A percentile compares a stretch with the other conserved stretches of the same genome.
phyloP scores from a whole-genome alignment of 2,113 vertebrate genomes.

The Lucifuga dentata region DNA sequence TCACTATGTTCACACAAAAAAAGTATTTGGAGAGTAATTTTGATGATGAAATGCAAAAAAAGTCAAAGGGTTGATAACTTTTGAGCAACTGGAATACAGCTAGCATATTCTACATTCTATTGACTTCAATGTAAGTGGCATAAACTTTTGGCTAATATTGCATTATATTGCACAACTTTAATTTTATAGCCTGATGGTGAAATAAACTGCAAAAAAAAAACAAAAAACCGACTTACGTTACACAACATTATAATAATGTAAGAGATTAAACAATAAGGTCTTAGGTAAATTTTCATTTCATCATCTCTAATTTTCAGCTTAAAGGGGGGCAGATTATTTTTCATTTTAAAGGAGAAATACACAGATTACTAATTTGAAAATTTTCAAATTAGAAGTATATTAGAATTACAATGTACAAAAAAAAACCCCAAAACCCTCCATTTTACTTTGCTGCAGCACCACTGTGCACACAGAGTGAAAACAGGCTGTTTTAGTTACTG shows the following conservation, averaged over 20 bases:
- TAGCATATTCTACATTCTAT: slow-evolving; percentile 19
- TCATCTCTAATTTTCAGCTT: slow-evolving; percentile 16
- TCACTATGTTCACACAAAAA: background rate
- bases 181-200: slow-evolving; percentile 10
- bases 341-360: too few species aligned
- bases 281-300: slow-evolving; percentile 26
- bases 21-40: background rate
- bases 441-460: too few species aligned
- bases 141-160: slow-evolving; percentile 1
- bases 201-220: too few species aligned
- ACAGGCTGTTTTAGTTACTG: too few species aligned
- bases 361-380: too few species aligned
- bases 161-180: slow-evolving; percentile 24
- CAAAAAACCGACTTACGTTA: too few species aligned
- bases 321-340: too few species aligned
- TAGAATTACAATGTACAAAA: too few species aligned
- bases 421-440: too few species aligned
- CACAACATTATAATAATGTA: slow-evolving; percentile 26
- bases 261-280: slow-evolving; percentile 10
- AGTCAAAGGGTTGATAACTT: background rate
- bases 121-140: slow-evolving; percentile 2
- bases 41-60: background rate
- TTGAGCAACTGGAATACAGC: slow-evolving; percentile 8
- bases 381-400: too few species aligned
- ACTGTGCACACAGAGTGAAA: too few species aligned